Conservation (phyloP, 2,888 invertebrate genomes). For the Colostygia pectinataria region DNA sequence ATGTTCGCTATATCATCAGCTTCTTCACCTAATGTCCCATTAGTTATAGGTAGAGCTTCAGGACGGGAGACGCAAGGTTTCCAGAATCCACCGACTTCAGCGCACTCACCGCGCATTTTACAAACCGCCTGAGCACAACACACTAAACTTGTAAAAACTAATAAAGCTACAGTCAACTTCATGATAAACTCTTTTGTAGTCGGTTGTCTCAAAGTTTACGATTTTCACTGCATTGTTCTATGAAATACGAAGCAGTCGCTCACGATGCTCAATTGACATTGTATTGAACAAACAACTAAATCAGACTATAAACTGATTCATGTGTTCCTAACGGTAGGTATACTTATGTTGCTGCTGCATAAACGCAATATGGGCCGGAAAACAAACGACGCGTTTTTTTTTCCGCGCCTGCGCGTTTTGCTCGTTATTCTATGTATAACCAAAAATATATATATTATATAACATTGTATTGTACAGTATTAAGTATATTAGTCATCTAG, state of each 20-base stretch:
- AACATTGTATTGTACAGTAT: no score
- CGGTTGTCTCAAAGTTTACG: conserved; percentile 7
- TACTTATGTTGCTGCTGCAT: no score
- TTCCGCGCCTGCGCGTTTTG: no score
- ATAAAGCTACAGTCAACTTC: conserved; percentile 42
- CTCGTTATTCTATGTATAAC: no score
- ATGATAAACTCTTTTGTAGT: conserved; percentile 40
- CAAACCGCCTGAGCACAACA: conserved; percentile 53
- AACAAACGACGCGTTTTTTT: neutral
- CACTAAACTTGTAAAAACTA: conserved; percentile 48
- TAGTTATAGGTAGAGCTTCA: conserved; percentile 46
- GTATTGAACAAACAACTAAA: conserved; percentile 31
- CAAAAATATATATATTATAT: no score
- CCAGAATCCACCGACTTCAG: conserved; percentile 42
- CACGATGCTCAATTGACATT: conserved; percentile 35
- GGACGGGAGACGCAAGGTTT: conserved; percentile 54
- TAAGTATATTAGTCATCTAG: no score
- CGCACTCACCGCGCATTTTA: conserved; percentile 59
- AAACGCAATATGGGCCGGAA: neutral
- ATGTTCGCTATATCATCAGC: conserved; percentile 58
- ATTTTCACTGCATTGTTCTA: conserved; percentile 24
- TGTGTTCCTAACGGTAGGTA: no score
- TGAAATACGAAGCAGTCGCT: conserved; percentile 5
- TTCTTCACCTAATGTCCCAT: conserved; percentile 51
- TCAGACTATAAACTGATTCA: no score